These are phyloP conservation scores for Drosophila phalerata DNA, from an alignment of 2,888 invertebrate species.

Conservation along the genomic window DNA sequence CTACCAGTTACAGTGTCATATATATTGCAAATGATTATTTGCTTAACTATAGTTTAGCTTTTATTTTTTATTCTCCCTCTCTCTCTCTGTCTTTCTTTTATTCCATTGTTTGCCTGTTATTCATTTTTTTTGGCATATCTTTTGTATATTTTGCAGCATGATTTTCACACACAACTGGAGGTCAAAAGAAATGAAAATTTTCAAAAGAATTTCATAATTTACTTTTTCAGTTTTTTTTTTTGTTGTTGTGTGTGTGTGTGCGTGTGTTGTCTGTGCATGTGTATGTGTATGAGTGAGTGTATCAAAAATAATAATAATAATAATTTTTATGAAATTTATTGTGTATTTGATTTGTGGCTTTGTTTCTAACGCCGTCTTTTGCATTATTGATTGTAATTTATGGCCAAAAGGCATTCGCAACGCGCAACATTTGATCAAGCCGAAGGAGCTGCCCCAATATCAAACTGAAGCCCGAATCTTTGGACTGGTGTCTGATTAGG, in stretches of 20 bases:
- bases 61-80: slow-evolving; percentile 6
- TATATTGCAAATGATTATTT: slow-evolving; percentile 33
- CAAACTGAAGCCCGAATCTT: slow-evolving; percentile 12
- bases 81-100: slow-evolving; percentile 1
- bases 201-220: slow-evolving; percentile 44
- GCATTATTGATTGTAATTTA: slow-evolving; percentile 65
- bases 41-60: slow-evolving; percentile 22
- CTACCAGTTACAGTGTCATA: slow-evolving; percentile 20
- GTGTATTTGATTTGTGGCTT: slow-evolving; percentile 60
- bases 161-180: slow-evolving; percentile 39
- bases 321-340: slow-evolving; percentile 24
- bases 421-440: slow-evolving; percentile 29
- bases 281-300: slow-evolving; percentile 10
- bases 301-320: slow-evolving; percentile 8
- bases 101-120: slow-evolving; percentile 18
- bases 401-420: slow-evolving; percentile 33
- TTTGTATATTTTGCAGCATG: slow-evolving; percentile 46
- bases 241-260: slow-evolving; percentile 15
- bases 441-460: neutral
- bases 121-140: slow-evolving; percentile 19
- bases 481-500: slow-evolving; percentile 33
- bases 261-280: no score
- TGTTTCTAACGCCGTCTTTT: slow-evolving; percentile 47
- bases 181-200: slow-evolving; percentile 50
- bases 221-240: slow-evolving; percentile 29